Evolutionary conservation across 2,888 invertebrate species (phyloP).

Genomic region (Agrilus biguttatus): DNA sequence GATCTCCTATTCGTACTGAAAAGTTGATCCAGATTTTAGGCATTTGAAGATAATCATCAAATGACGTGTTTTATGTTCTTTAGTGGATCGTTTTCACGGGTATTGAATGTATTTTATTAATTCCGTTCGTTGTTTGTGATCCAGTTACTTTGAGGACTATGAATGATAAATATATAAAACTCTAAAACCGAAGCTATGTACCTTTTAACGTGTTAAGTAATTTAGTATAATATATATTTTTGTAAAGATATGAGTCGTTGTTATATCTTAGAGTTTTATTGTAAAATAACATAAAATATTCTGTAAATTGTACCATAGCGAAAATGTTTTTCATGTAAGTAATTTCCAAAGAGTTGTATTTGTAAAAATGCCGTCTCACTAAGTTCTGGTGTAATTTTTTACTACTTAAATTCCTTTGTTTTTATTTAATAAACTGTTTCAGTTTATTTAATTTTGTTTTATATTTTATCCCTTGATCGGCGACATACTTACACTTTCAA

Average conservation of each 20-base stretch:
- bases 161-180: constrained; percentile 22
- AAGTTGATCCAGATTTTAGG: no score
- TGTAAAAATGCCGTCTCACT: constrained; percentile 8
- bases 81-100: constrained; percentile 22
- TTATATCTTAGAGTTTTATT: constrained; percentile 29
- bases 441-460: no score
- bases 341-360: constrained; percentile 30
- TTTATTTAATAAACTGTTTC: constrained; percentile 26
- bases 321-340: constrained; percentile 18
- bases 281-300: constrained; percentile 24
- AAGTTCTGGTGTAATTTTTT: constrained; percentile 28
- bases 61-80: neutral
- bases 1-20: no score
- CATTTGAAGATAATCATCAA: neutral
- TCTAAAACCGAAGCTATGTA: constrained; percentile 25
- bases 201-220: constrained; percentile 24
- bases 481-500: no score
- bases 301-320: constrained; percentile 27
- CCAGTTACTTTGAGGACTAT: constrained; percentile 22
- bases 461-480: no score
- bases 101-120: constrained; percentile 29
- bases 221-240: constrained; percentile 25
- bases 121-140: constrained; percentile 33
- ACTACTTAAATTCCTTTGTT: constrained; percentile 29
- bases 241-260: constrained; percentile 27